Evolutionary conservation across 2,113 vertebrate species (phyloP), one percentile per base, ranked within the genome.

Genomic region (Paradisaea rubra): DNA sequence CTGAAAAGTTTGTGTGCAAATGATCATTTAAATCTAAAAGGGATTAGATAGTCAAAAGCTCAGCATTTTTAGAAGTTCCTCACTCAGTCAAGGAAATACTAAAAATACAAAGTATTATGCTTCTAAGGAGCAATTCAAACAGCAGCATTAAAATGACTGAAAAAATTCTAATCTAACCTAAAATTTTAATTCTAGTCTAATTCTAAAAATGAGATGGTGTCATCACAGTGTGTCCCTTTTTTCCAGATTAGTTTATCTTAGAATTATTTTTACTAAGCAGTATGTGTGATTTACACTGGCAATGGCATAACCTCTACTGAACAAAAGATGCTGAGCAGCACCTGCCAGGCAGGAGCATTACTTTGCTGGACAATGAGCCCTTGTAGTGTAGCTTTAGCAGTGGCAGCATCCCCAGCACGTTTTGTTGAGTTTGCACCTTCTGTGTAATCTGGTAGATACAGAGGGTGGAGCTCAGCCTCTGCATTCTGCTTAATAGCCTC

Each of bases 401-500:
- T 79, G 93, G 76, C 87, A 93, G 66, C 91, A 89, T 83, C 69
- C 68, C 56, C 76, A 49, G 6, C 49, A 49, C 22, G 8, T 89
- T 91, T 79, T 83, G 63, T 94, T 94, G 92, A 96, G 77, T 89
- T 95, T 88, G 70, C 57, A 61, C 57, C 9, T 73, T 76, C 77
- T 86, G 25, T 86, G 41, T 56, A 90, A 83, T 88, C 56, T 89
- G 65, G 21, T 82, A 89, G 89, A 79, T 89, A 25, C 25, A 60
- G 52, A 92, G 90, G 89, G 91, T 96, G 50, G 88, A 95, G 72
- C 72, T 64, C 56, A 86, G 77, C 66, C 71, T 81, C 81, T 94
- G 72, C 69, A 88, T 96, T 96, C 91, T 81, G 88, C 82, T 89
- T 96, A 96, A 94, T 95, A 97, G 87, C 91, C 64, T 96, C 96